Conservation (phyloP, 2,797 vertebrate species). For the Alectoris magna region DNA sequence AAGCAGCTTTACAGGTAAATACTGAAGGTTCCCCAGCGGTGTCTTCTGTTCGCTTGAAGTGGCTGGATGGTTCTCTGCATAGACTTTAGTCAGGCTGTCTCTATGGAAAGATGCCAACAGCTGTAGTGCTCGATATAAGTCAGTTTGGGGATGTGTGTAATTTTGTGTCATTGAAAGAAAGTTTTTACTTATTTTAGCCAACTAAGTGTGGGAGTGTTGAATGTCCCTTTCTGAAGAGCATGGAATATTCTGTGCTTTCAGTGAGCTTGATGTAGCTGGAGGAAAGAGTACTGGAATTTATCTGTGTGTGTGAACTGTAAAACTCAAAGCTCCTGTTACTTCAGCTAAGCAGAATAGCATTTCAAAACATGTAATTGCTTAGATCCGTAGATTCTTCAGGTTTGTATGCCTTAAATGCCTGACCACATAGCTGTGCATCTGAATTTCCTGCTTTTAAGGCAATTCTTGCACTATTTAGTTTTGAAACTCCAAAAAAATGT, state of each 20-base stretch:
- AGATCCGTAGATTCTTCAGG: not conserved
- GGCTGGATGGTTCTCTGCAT: not conserved
- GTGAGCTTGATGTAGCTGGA: not conserved
- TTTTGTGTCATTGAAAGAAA: not conserved
- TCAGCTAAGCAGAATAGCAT: not conserved
- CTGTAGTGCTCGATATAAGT: not conserved
- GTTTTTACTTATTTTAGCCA: slow-evolving; percentile 26
- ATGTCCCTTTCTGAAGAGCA: not conserved
- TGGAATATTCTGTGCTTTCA: not conserved
- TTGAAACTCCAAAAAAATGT: not conserved
- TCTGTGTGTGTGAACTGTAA: not conserved
- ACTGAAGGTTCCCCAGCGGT: not conserved
- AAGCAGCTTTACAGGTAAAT: not conserved
- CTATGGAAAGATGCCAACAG: not conserved
- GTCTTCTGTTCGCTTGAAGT: not conserved
- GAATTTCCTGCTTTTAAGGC: not conserved
- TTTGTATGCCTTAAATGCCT: not conserved
- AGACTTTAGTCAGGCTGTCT: not conserved
- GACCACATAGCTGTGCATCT: not conserved
- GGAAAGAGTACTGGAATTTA: not conserved
- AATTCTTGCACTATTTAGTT: not conserved
- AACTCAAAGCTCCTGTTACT: not conserved
- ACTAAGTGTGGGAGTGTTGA: not conserved
- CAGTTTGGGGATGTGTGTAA: not conserved
- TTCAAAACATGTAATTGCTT: not conserved